Conservation (phyloP, 1,140 invertebrate species). For the Pseudoatta argentina region DNA sequence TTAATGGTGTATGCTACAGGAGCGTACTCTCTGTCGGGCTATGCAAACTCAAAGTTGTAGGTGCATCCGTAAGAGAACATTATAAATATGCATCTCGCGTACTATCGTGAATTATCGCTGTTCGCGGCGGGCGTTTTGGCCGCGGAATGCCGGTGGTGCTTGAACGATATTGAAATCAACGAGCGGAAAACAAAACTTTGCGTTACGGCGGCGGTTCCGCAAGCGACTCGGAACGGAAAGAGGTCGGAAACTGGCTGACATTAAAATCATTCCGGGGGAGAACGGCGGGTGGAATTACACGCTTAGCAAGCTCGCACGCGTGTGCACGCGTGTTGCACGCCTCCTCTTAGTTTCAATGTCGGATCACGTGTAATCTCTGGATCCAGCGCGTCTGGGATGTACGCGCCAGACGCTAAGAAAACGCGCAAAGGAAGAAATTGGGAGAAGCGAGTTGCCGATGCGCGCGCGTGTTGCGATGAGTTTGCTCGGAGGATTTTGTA, state of each 20-base stretch:
- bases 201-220: neutral
- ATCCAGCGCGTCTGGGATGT: neutral
- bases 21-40: constrained; percentile 55
- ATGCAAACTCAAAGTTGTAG: constrained; percentile 60
- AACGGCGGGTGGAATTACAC: neutral
- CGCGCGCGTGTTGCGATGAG: neutral
- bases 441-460: constrained; percentile 18
- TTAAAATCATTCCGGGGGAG: constrained; percentile 31
- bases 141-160: constrained; percentile 29
- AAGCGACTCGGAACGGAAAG: constrained; percentile 39
- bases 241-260: constrained; percentile 11
- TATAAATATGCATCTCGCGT: constrained; percentile 62
- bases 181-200: constrained; percentile 66
- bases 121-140: neutral
- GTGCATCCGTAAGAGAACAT: constrained; percentile 62
- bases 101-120: constrained; percentile 61
- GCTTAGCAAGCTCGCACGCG: constrained; percentile 1
- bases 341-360: neutral
- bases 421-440: constrained; percentile 38
- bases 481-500: constrained; percentile 2
- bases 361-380: constrained; percentile 33
- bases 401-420: neutral
- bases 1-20: constrained; percentile 53
- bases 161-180: constrained; percentile 77
- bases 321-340: neutral